phyloP scores from a whole-genome alignment of 2,888 invertebrate genomes.

The Calameuta filiformis region DNA sequence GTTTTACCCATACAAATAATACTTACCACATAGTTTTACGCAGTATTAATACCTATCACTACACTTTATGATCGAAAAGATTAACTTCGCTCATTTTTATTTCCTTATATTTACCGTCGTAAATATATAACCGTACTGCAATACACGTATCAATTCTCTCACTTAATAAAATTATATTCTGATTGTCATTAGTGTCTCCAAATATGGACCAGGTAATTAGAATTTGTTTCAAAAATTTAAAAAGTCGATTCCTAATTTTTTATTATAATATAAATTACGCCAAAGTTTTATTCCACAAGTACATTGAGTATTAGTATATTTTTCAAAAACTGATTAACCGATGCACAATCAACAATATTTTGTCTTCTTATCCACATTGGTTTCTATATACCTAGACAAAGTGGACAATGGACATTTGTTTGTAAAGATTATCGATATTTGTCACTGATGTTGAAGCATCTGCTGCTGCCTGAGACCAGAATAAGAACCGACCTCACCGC shows the following conservation, averaged over 20 bases:
- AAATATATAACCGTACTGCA: background rate
- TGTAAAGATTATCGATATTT: conserved; percentile 35
- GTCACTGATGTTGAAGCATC: conserved; percentile 29
- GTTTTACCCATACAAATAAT: background rate
- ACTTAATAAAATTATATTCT: background rate
- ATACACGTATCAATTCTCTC: background rate
- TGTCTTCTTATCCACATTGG: background rate
- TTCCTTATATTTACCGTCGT: background rate
- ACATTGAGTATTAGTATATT: background rate
- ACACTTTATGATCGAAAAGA: background rate
- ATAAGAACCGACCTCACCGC: background rate
- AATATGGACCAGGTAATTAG: background rate
- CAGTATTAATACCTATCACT: background rate
- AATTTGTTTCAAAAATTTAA: background rate
- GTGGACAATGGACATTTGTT: conserved; percentile 33
- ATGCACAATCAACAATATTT: background rate
- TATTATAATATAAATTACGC: background rate
- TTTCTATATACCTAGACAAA: background rate
- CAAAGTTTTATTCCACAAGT: background rate
- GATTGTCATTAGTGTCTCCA: background rate
- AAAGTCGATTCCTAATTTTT: background rate
- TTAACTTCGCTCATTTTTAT: background rate
- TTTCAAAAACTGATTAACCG: background rate
- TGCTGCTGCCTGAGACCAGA: conserved; percentile 5
- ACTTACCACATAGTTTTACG: background rate